Base-by-base conservation (phyloP, 2,797 vertebrate genomes). In the Lithobates pipiens region DNA sequence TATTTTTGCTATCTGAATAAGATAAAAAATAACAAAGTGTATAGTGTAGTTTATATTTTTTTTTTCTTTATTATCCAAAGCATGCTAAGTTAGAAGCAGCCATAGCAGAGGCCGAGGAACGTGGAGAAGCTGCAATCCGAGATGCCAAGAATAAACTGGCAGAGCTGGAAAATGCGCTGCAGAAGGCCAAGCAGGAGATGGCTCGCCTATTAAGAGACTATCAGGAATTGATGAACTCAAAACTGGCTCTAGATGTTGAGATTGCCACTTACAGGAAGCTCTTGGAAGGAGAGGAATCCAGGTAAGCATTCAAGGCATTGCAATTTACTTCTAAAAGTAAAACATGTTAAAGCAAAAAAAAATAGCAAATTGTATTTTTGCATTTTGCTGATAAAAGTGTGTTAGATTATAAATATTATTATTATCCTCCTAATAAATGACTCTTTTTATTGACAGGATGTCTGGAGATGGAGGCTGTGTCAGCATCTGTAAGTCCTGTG, bases 201-300 rank as follows among this genome's bases (percentile, higher is more conserved):
- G 91, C 95, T 0, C 77, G 67, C 2, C 94, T 95, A 90, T 85
- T 97, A n/a, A 89, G 91, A 0, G 92, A 96, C 9, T 93, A 96
- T 90, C 95, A 96, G 76, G 93, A 94, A 67, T 93, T 96, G 3
- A 94, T 96, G 93, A 95, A 96, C 34, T 90, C 95, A 83, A 97
- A 96, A 86, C 89, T 97, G 92, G 95, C 93, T 0, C 86, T 95
- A 88, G 96, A 96, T 88, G 95, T 96, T 0, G 95, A 96, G 92
- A 96, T 96, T 3, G 92, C 93, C 91, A 96, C 95, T 82, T 96
- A 96, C 91, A 80, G 87, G 11, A 95, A 96, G 89, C 92, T 96
- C 86, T 92, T 96, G 91, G 95, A 97, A 88, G 93, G 94, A 0
- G 94, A 95, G 81, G 94, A 95, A 89, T 89, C 88, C 92, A 92